These are phyloP conservation scores for Formicarius rufipectus DNA, from an alignment of 2,113 vertebrate species.

Conservation along the genomic window DNA sequence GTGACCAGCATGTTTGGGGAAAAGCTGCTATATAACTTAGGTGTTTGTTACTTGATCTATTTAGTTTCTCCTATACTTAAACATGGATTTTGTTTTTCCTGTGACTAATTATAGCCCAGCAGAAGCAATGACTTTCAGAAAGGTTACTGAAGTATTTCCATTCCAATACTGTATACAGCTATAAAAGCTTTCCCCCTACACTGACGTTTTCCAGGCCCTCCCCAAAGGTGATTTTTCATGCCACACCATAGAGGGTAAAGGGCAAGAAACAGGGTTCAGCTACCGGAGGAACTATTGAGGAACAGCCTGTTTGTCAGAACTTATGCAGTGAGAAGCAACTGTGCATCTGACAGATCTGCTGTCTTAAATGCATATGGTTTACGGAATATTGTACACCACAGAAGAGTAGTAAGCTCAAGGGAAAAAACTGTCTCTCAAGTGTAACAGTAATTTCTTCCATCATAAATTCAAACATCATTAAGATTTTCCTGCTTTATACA, in stretches of 20 bases:
- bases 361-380: neutral
- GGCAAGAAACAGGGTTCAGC: neutral
- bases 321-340: neutral
- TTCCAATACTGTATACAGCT: constrained; percentile 8
- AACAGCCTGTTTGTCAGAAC: neutral
- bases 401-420: neutral
- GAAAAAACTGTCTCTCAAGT: neutral
- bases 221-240: constrained; percentile 6
- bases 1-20: neutral
- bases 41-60: constrained; percentile 33
- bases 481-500: neutral
- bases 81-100: constrained; percentile 49
- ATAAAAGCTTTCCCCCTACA: constrained; percentile 4
- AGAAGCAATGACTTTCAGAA: constrained; percentile 60
- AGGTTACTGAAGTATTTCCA: constrained; percentile 58
- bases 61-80: constrained; percentile 25
- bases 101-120: constrained; percentile 46
- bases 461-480: neutral
- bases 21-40: neutral
- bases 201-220: constrained; percentile 1
- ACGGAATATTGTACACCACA: neutral
- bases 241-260: neutral
- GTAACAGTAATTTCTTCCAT: neutral
- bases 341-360: neutral
- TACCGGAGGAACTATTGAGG: neutral